Base-by-base conservation (phyloP, 1,140 invertebrate species). In the Bombus balteatus region DNA sequence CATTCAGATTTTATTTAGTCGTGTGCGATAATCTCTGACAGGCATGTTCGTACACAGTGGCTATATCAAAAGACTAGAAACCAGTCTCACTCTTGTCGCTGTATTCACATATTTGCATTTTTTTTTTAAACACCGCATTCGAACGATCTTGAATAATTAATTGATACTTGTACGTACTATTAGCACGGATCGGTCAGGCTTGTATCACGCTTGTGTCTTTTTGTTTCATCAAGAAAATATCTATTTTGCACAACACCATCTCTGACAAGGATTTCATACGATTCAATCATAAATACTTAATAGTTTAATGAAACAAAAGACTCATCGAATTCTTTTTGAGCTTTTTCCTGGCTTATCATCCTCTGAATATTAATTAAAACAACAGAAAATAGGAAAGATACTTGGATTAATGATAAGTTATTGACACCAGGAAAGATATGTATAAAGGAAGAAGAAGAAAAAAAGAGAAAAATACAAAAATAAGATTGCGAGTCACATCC, bases 21-120 rank as follows among this genome's bases (percentile, higher is more conserved):
- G 68, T 81, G 82, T 88, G 87, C 82, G 87, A 83, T 78, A 88
- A 66, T 88, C 73, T 89, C 71, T 81, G 80, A 88, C 82, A 90
- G 86, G 75, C 80, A 86, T 90, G 70, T 34, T 86, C 43, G 83
- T 89, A 71, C 83, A 62, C 72, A 47, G 83, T 73, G 79, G 71
- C 88, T 91, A 86, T 91, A 92, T 92, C 89, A 92, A 92, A 93
- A 92, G 88, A 92, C 87, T 90, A 93, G 88, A 92, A 92, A 93
- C 72, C 83, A 88, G 77, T 88, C 75, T 88, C 65, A 68, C 74
- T 86, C 71, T 76, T 80, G 76, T 81, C 47, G 59, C 66, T 43
- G 34, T 74, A 81, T 71, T 89, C 43, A 62, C 57, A 57, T 37
- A 28, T 79, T 85, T 59, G 59, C 62, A 57, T 57, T 62, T 15